A percentile compares a stretch with the other conserved stretches of the same genome.
Evolutionary conservation across 2,888 invertebrate species (phyloP).

Genomic region (Cerceris ruficornis): DNA sequence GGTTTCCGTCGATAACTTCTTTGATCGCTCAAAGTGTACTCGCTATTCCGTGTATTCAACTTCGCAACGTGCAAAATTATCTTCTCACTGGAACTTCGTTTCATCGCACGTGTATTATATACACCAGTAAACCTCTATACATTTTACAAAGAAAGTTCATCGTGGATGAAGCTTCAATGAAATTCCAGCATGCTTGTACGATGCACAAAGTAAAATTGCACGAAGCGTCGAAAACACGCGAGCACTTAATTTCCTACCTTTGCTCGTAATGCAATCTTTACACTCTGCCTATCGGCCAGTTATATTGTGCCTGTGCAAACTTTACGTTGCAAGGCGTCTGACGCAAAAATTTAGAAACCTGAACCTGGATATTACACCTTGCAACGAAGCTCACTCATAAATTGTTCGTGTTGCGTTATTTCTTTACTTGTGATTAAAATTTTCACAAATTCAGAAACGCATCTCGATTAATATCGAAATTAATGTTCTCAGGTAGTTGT

Average conservation of each 20-base stretch:
- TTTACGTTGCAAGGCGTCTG: slow-evolving; percentile 16
- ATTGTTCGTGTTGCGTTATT: neutral
- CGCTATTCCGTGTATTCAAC: slow-evolving; percentile 31
- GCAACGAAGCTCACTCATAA: slow-evolving; percentile 30
- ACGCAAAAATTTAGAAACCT: slow-evolving; percentile 42
- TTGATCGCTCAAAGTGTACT: slow-evolving; percentile 51
- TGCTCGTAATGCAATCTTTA: slow-evolving; percentile 54
- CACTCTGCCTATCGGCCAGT: slow-evolving; percentile 48
- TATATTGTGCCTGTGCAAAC: slow-evolving; percentile 32
- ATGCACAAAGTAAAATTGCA: slow-evolving; percentile 56
- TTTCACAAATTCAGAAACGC: too few species aligned
- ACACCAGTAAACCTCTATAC: slow-evolving; percentile 27
- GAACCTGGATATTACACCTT: slow-evolving; percentile 37
- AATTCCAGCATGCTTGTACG: slow-evolving; percentile 47
- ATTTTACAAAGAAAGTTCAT: slow-evolving; percentile 59
- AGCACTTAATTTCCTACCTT: slow-evolving; percentile 51
- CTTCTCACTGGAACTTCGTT: slow-evolving; percentile 37
- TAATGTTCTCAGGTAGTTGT: too few species aligned
- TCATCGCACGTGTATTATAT: slow-evolving; percentile 16
- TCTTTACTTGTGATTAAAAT: too few species aligned
- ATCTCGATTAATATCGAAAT: too few species aligned
- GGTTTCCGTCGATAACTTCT: slow-evolving; percentile 28
- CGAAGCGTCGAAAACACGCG: slow-evolving; percentile 53
- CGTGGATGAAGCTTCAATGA: slow-evolving; percentile 51
- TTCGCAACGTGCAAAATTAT: slow-evolving; percentile 45